These are phyloP conservation scores for Nycteola revayana DNA, from an alignment of 2,888 invertebrate species.

Conservation along the genomic window DNA sequence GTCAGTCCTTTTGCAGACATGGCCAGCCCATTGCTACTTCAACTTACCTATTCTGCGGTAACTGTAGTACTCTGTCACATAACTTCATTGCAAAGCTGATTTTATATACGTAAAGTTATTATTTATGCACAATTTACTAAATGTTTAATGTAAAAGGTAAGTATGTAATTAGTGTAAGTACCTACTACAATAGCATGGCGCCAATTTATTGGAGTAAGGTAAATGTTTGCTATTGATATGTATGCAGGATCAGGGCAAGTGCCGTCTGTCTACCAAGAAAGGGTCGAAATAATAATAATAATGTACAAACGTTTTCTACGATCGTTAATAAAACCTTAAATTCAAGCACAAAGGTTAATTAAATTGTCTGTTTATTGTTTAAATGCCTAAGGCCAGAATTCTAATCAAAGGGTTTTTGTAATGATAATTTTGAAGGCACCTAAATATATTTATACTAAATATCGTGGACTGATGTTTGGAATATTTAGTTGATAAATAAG, in stretches of 20 bases:
- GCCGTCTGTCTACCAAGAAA: conserved; percentile 3
- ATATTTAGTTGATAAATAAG: no score
- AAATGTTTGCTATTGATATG: neutral
- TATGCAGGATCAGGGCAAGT: neutral
- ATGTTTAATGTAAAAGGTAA: no score
- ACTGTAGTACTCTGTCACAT: no score
- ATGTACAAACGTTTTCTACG: conserved; percentile 22
- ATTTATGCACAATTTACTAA: no score
- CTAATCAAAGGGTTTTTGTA: conserved; percentile 29
- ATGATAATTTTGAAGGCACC: conserved; percentile 21
- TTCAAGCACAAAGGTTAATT: conserved; percentile 31
- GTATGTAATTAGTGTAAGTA: no score
- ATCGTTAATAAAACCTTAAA: conserved; percentile 12
- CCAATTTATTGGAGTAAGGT: no score
- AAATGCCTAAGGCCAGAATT: conserved; percentile 24
- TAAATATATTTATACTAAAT: conserved; percentile 21
- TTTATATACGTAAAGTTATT: no score
- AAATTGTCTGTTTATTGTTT: conserved; percentile 27
- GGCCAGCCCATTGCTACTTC: no score
- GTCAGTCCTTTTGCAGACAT: no score
- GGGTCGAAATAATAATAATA: conserved; percentile 15
- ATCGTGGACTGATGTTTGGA: conserved; percentile 4
- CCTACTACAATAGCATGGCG: no score
- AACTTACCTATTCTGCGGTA: no score
- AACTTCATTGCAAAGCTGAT: no score